Conservation (phyloP, 2,797 vertebrate genomes). For the Xyrichtys novacula region DNA sequence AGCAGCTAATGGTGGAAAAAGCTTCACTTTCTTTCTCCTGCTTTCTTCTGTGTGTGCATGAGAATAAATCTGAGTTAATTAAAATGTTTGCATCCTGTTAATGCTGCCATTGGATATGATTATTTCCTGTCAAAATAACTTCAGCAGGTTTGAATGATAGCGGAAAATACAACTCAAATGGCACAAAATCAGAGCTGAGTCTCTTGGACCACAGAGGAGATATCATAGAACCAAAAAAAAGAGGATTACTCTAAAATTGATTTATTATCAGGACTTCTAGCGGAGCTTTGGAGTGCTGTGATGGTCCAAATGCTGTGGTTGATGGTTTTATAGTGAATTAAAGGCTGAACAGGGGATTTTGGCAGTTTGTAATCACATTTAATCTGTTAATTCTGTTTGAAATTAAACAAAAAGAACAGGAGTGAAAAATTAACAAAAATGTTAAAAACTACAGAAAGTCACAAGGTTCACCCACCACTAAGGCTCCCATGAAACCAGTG, state of each 20-base stretch:
- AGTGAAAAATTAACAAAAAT: no score
- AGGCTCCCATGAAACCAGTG: no score
- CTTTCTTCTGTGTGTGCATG: neutral
- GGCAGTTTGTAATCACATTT: no score
- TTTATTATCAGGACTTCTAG: constrained; percentile 13
- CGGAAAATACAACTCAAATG: neutral
- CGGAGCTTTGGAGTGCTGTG: neutral
- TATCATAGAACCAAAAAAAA: constrained; percentile 23
- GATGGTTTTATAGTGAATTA: no score
- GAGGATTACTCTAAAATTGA: constrained; percentile 17
- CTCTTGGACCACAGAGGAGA: neutral
- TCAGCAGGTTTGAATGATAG: neutral
- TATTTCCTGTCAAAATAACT: constrained; percentile 16
- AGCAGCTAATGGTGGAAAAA: constrained; percentile 67
- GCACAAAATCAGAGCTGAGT: neutral
- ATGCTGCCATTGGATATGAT: constrained; percentile 13
- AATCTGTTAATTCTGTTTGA: no score
- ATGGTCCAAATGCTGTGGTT: neutral
- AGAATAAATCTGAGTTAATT: constrained; percentile 53
- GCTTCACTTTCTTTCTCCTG: constrained; percentile 38
- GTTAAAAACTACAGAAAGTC: no score
- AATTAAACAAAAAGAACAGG: no score
- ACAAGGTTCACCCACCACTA: no score
- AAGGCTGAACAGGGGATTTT: no score
- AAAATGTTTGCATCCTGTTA: constrained; percentile 52